These are phyloP conservation scores for Strix uralensis DNA, from an alignment of 2,113 vertebrate genomes.

Conservation along the genomic window DNA sequence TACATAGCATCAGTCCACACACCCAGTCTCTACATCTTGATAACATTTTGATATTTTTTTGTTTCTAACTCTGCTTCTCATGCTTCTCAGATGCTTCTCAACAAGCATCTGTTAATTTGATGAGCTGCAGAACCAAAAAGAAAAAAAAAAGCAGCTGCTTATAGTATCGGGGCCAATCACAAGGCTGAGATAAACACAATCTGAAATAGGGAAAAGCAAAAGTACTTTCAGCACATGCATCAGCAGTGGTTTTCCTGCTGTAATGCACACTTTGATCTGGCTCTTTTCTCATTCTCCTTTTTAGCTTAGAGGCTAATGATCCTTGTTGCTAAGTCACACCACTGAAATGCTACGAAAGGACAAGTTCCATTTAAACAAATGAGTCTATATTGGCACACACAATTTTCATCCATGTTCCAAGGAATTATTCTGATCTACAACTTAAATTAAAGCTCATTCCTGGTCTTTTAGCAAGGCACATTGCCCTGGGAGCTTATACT, in stretches of 20 bases:
- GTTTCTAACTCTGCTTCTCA: background rate
- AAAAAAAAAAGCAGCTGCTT: background rate
- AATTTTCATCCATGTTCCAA: background rate
- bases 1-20: background rate
- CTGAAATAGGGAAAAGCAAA: background rate
- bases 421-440: slow-evolving; percentile 24
- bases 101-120: background rate
- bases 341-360: background rate
- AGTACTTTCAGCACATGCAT: background rate
- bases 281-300: background rate
- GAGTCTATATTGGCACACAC: background rate
- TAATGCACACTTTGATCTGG: background rate
- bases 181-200: background rate
- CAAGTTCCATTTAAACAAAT: background rate
- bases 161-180: background rate
- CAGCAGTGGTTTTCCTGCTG: background rate
- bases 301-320: slow-evolving; percentile 29
- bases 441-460: slow-evolving; percentile 30
- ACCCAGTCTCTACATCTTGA: background rate
- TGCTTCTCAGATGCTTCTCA: background rate
- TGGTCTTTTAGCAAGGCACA: background rate
- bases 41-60: background rate
- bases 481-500: background rate
- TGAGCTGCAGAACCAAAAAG: background rate
- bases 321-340: slow-evolving; percentile 38